A percentile compares a stretch with the other conserved stretches of the same genome.
These are phyloP conservation scores for Muricea muricata DNA, from an alignment of 92 coral and sea anemone species.

Conservation along the genomic window DNA sequence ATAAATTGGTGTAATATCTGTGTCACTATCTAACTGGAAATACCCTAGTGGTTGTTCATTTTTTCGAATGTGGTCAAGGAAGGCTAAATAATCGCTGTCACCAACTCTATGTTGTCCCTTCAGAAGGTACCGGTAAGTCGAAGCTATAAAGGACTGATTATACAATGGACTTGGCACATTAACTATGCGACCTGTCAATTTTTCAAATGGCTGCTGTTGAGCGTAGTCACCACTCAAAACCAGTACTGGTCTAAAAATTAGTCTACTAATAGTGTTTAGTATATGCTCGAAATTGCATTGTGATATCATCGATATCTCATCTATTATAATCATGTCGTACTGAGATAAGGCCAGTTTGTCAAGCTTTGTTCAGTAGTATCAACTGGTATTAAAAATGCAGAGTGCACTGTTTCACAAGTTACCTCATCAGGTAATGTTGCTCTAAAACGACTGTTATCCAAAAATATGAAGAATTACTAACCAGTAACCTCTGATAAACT, in stretches of 20 bases:
- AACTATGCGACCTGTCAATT: not conserved
- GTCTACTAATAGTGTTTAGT: too few species aligned
- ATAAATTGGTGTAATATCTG: not conserved
- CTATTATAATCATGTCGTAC: too few species aligned
- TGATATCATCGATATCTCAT: too few species aligned
- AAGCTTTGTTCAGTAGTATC: not conserved
- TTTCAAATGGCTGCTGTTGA: conserved; percentile 7
- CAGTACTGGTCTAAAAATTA: not conserved
- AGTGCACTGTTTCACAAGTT: not conserved
- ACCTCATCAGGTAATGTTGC: not conserved
- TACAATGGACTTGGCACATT: not conserved
- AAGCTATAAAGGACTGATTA: not conserved
- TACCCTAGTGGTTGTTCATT: not conserved
- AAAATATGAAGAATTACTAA: too few species aligned
- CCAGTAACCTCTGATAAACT: too few species aligned
- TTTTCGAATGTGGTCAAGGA: not conserved
- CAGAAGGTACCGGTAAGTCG: not conserved
- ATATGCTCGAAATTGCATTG: too few species aligned
- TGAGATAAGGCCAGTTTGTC: too few species aligned
- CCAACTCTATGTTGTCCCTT: not conserved
- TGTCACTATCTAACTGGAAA: not conserved
- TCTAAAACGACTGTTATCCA: not conserved
- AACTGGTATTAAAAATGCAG: not conserved
- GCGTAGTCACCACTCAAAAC: not conserved
- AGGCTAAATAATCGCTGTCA: not conserved